Conservation (phyloP, 2,797 vertebrate species). For the Anniella stebbinsi region DNA sequence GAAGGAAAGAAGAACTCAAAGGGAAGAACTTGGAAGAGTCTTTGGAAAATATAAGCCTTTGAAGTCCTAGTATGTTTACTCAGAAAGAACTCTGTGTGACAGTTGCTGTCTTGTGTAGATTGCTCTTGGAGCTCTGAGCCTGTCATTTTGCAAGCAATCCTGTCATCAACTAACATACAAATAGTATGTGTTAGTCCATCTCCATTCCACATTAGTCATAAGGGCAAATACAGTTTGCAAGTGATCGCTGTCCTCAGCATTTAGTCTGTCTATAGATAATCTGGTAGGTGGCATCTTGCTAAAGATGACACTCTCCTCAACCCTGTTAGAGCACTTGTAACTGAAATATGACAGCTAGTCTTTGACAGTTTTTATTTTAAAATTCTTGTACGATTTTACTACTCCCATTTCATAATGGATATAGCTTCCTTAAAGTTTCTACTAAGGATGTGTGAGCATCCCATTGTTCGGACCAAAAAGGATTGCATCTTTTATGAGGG, state of each 20-base stretch:
- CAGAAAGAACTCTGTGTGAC: conserved; percentile 48
- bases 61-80: conserved; percentile 52
- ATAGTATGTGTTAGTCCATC: conserved; percentile 23
- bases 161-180: conserved; percentile 53
- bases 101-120: conserved; percentile 50
- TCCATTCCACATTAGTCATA: conserved; percentile 30
- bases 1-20: background rate
- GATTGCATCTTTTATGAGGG: no score
- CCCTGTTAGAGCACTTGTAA: background rate
- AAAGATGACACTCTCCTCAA: background rate
- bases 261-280: background rate
- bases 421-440: background rate
- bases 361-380: background rate
- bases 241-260: conserved; percentile 43
- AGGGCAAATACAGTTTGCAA: conserved; percentile 43
- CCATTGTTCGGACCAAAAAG: no score
- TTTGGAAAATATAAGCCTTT: conserved; percentile 64
- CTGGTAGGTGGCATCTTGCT: background rate
- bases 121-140: conserved; percentile 34
- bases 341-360: background rate
- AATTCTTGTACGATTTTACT: background rate
- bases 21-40: conserved; percentile 59
- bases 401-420: background rate
- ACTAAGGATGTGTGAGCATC: background rate
- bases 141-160: conserved; percentile 55